These are phyloP conservation scores for Cheilosia variabilis DNA, from an alignment of 2,888 invertebrate species.

Conservation along the genomic window DNA sequence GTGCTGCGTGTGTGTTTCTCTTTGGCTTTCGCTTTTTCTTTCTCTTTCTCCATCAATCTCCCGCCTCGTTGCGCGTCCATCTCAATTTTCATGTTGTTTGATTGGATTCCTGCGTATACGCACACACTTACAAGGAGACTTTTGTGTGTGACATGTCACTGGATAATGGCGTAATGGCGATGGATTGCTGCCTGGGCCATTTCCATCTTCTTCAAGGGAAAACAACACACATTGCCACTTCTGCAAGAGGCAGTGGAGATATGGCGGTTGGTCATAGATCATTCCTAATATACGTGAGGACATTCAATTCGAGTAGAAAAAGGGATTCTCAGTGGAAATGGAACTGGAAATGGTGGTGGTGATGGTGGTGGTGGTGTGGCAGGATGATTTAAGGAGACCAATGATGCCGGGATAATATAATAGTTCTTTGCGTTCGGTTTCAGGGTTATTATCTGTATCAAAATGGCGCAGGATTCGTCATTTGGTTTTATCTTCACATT, in stretches of 20 bases:
- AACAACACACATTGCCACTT: constrained; percentile 22
- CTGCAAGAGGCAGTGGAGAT: not conserved
- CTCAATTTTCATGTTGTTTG: constrained; percentile 73
- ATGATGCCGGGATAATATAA: constrained; percentile 68
- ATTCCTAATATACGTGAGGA: constrained; percentile 73
- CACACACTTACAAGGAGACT: constrained; percentile 43
- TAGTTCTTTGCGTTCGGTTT: constrained; percentile 58
- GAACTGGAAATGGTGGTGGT: constrained; percentile 40
- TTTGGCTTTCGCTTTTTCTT: constrained; percentile 2
- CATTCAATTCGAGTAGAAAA: constrained; percentile 68
- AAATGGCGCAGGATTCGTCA: constrained; percentile 72
- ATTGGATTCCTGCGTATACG: constrained; percentile 58
- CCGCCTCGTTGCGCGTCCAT: constrained; percentile 48
- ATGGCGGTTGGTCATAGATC: constrained; percentile 59
- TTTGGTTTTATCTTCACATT: constrained; percentile 33
- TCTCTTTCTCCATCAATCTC: constrained; percentile 55
- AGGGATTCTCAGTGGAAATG: constrained; percentile 29
- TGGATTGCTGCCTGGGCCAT: constrained; percentile 72
- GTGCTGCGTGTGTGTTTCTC: constrained; percentile 13
- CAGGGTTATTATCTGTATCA: constrained; percentile 70
- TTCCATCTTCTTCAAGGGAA: constrained; percentile 69
- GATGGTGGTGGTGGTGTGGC: constrained; percentile 19
- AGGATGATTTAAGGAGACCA: constrained; percentile 71
- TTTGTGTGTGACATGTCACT: constrained; percentile 67
- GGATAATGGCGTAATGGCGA: constrained; percentile 73